Conservation (phyloP, 2,888 invertebrate genomes). For the Lamellibrachia satsuma region DNA sequence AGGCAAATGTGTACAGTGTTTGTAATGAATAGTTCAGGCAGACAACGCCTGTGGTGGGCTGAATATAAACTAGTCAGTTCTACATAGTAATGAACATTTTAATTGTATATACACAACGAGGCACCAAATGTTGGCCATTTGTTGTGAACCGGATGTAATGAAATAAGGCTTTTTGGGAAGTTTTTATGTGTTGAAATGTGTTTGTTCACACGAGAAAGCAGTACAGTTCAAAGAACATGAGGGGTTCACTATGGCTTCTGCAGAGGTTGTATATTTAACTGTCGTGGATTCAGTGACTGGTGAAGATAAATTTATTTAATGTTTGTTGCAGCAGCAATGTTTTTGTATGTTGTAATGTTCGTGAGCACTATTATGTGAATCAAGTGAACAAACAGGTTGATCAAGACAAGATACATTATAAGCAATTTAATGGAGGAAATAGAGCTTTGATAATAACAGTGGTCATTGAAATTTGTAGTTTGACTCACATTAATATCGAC, state of each 20-base stretch:
- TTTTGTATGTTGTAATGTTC: background rate
- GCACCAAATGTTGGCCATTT: background rate
- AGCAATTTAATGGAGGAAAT: background rate
- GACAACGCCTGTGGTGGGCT: background rate
- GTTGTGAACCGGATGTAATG: background rate
- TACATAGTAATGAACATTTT: background rate
- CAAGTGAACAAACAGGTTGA: background rate
- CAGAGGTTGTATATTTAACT: background rate
- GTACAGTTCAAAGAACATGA: background rate
- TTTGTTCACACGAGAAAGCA: background rate
- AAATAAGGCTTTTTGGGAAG: background rate
- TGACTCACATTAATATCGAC: no score
- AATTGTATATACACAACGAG: background rate
- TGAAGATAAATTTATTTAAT: background rate
- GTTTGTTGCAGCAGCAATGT: background rate
- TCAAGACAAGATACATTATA: background rate
- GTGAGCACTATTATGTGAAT: background rate
- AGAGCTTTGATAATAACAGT: background rate
- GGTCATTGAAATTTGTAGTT: background rate
- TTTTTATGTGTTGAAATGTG: background rate
- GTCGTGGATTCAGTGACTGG: background rate
- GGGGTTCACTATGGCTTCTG: background rate
- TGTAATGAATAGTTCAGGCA: background rate
- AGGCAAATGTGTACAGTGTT: background rate
- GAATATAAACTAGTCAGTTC: background rate